Evolutionary conservation across 2,797 vertebrate species (phyloP), one percentile per base, ranked within the genome.

Genomic region (Mallotus villosus): DNA sequence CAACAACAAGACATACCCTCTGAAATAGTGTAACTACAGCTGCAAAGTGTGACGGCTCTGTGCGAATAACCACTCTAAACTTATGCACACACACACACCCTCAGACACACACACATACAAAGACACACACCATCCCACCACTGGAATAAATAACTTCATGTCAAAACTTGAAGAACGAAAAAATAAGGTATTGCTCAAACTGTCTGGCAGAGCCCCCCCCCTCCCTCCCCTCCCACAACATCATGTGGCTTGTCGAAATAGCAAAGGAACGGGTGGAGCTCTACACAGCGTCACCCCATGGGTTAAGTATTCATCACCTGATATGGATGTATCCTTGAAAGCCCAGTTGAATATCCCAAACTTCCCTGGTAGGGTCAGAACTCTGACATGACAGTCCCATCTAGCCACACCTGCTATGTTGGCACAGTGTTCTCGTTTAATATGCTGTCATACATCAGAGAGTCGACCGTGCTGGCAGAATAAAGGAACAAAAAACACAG

Each of bases 301-400:
- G 74, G 41, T 46, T 14, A 46, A 75, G 79, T 78, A 71, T 67
- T 67, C 61, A 90, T 84, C 85, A 89, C 87, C 83, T 86, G 89
- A 89, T 90, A 87, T 82, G 74, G 85, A 79, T 81, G 57, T 87
- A 90, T 89, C 89, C 90, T 88, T 91, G 86, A 90, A 91, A 89
- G 90, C 82, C 84, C 85, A 75, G 83, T 74, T 82, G 84, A 90
- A 90, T 89, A 60, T 79, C 84, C 82, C 76, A 84, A 85, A 86
- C 80, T 82, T 84, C 84, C 81, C 79, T 70, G 84, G 72, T 65
- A 83, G 84, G 82, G 82, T 76, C 78, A 77, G 74, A 89, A 89
- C 84, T 81, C 81, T 82, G n/a, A 84, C 87, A 78, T 87, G 80
- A 86, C 81, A 77, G 85, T 89, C 85, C 46, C 34, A 16, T 9